Conservation (phyloP, 1,140 invertebrate species). For the Lepeophtheirus salmonis region DNA sequence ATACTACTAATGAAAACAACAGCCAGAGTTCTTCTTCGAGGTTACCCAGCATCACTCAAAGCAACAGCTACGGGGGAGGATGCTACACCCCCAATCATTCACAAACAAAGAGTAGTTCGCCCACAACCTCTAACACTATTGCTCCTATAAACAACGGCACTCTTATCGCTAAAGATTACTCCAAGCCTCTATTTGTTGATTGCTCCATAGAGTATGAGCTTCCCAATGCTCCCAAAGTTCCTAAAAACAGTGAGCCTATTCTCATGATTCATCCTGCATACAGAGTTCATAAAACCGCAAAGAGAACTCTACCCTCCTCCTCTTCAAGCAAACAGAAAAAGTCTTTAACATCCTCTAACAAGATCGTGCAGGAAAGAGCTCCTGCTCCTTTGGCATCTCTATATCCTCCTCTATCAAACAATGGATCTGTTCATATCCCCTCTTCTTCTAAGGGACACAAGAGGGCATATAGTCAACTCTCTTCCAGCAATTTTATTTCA, state of each 20-base stretch:
- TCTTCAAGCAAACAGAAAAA: background rate
- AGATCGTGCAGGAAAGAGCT: no score
- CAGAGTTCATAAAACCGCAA: background rate
- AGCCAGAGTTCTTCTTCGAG: background rate
- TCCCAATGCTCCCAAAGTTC: conserved; percentile 16
- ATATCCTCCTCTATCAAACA: no score
- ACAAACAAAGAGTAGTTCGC: no score
- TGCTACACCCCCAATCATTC: no score
- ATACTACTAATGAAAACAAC: no score
- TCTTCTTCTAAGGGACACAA: background rate
- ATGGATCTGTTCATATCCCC: no score
- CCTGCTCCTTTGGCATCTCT: no score
- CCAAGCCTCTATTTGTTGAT: conserved; percentile 18
- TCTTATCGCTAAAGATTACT: conserved; percentile 8
- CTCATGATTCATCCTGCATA: conserved; percentile 19
- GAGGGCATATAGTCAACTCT: background rate
- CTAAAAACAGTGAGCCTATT: conserved; percentile 18
- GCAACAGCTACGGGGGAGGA: no score
- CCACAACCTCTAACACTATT: no score
- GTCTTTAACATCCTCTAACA: no score
- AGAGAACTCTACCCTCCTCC: background rate
- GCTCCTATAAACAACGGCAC: no score
- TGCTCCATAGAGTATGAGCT: conserved; percentile 16
- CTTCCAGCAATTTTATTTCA: background rate
- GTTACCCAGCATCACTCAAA: background rate